Evolutionary conservation across 1,140 invertebrate genomes (phyloP).

Genomic region (Portunus trituberculatus): DNA sequence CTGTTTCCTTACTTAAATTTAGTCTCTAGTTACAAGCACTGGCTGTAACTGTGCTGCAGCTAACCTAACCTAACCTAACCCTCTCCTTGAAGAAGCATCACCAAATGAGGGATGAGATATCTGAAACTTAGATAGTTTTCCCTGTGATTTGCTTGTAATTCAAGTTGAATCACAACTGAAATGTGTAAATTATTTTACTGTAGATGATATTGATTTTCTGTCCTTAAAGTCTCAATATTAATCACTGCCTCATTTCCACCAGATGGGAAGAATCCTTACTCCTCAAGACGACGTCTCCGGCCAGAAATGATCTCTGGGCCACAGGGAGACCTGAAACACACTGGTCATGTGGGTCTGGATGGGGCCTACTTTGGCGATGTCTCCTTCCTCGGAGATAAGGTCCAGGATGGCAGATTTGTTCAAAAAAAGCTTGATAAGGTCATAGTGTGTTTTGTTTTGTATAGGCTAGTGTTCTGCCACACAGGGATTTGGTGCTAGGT

Average conservation of each 20-base stretch:
- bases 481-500: slow-evolving; percentile 66
- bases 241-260: slow-evolving; percentile 75
- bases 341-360: slow-evolving; percentile 97
- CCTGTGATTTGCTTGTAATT: no score
- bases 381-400: slow-evolving; percentile 88
- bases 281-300: slow-evolving; percentile 86
- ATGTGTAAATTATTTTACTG: background rate
- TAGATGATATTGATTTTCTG: background rate
- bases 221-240: slow-evolving; percentile 40
- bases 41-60: no score
- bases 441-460: slow-evolving; percentile 72
- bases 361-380: slow-evolving; percentile 98
- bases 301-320: slow-evolving; percentile 98
- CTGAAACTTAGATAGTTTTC: no score
- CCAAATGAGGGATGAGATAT: no score
- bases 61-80: no score
- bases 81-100: no score
- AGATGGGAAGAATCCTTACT: slow-evolving; percentile 83
- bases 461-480: slow-evolving; percentile 55
- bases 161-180: no score
- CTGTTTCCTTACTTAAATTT: no score
- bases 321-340: slow-evolving; percentile 98
- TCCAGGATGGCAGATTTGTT: slow-evolving; percentile 76
- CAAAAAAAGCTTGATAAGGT: slow-evolving; percentile 76
- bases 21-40: no score